These are phyloP conservation scores for Caiman crocodilus DNA, from an alignment of 2,797 vertebrate species.

Conservation along the genomic window DNA sequence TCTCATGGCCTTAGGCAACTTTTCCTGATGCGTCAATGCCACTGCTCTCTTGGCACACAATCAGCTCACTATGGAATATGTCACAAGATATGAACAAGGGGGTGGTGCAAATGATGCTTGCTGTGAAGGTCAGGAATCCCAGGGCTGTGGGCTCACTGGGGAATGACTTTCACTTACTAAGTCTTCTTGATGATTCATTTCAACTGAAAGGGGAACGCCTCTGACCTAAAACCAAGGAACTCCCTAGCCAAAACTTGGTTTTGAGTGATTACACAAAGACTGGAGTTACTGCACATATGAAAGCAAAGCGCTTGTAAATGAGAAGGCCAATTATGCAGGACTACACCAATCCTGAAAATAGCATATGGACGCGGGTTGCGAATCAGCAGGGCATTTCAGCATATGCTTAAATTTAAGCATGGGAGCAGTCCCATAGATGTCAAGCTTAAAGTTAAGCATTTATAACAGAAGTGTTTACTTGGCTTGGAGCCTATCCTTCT, in stretches of 20 bases:
- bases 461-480: not conserved
- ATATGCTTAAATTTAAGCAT: not conserved
- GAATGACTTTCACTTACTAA: not conserved
- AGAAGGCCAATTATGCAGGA: not conserved
- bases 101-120: conserved; percentile 10
- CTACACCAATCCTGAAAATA: rapidly evolving
- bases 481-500: not conserved
- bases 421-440: not conserved
- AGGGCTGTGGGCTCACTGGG: not conserved
- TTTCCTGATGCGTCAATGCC: not conserved
- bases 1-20: not conserved
- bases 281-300: not conserved
- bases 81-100: conserved; percentile 1
- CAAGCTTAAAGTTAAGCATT: rapidly evolving
- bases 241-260: not conserved
- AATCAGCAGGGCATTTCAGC: not conserved
- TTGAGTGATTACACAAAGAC: not conserved
- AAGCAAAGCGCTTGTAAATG: not conserved
- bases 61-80: not conserved
- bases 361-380: not conserved
- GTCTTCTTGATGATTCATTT: not conserved
- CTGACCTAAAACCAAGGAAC: not conserved
- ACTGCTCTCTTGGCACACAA: not conserved
- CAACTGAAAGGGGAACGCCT: not conserved
- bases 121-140: conserved; percentile 25